Evolutionary conservation across 2,113 vertebrate species (phyloP), one percentile per base, ranked within the genome.

Genomic region (Oreochromis tanganicae): DNA sequence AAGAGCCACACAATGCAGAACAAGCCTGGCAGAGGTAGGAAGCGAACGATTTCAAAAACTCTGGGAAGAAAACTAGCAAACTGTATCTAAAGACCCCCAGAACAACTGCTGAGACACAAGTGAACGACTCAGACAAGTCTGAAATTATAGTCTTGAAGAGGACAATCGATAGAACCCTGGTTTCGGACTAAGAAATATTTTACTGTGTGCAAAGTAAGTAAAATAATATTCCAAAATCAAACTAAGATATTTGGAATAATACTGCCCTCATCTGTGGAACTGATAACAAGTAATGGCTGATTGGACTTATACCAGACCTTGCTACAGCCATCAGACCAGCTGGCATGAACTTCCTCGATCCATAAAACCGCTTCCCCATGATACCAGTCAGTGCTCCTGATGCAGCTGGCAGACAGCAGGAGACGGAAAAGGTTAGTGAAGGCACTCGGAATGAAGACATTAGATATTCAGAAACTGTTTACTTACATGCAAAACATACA

Each of bases 361-460:
- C 96, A 83, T 98, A 98, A 95, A 98, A 99, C 94, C 98, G 96
- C 95, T 97, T 97, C 86, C 98, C 98, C 98, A 99, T 99, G 73
- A 99, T 19, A 0, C 95, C 97, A 68, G 97, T 93, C 90, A 99
- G 92, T 24, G 97, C 95, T 90, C 98, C 98, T 48, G 98, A 98
- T 11, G 98, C 97, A 91, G 92, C 98, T 98, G 91, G 55, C 88
- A 89, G 85, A 73, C 5, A 79, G 7, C 14, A 41, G 2, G 34
- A 10, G 34, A n/a, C 2, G 1, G 56, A 19, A 57, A 75, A 66
- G 9, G 21, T 56, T 46, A 82, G 46, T 21, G 8, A 54, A 21
- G 3, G 34, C 1, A 61, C 41, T 75, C 9, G 7, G 4, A 52
- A 21, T 5, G 12, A 10, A 75, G 12, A 11, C 27, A 13, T 12